phyloP scores from a whole-genome alignment of 2,888 invertebrate species.

The Reticulitermes lucifugus region DNA sequence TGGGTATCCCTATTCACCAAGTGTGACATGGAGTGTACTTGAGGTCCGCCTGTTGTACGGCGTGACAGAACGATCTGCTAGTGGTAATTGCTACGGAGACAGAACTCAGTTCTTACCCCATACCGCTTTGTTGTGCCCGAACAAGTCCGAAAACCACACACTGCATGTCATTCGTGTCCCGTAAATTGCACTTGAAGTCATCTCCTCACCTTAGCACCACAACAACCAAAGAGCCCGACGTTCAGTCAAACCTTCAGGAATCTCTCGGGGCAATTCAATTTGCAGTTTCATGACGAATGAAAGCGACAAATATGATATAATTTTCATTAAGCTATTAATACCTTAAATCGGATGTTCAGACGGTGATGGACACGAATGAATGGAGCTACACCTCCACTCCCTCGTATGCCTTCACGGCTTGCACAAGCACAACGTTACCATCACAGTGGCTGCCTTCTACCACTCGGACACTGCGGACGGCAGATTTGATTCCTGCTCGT shows the following conservation, averaged over 20 bases:
- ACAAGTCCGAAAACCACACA: conserved; percentile 29
- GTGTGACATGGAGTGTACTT: conserved; percentile 45
- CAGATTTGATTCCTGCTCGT: too few species aligned
- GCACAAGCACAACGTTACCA: too few species aligned
- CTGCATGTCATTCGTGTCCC: conserved; percentile 1
- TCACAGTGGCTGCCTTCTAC: too few species aligned
- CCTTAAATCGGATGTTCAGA: too few species aligned
- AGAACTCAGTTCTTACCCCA: conserved; percentile 19
- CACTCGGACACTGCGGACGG: too few species aligned
- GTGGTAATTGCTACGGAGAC: conserved; percentile 35
- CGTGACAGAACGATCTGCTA: conserved; percentile 32
- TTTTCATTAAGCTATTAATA: too few species aligned
- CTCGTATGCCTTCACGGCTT: too few species aligned
- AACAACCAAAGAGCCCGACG: background rate
- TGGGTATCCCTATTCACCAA: conserved; percentile 39
- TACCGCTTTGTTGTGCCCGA: background rate
- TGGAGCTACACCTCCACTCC: too few species aligned
- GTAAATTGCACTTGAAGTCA: background rate
- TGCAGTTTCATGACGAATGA: too few species aligned
- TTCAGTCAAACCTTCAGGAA: background rate
- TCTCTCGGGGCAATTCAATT: too few species aligned
- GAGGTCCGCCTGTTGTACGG: conserved; percentile 29
- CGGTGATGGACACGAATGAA: too few species aligned
- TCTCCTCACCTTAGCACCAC: background rate
- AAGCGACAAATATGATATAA: too few species aligned